Percentiles rank a stretch among this genome's conserved stretches.
phyloP scores from a whole-genome alignment of 2,113 vertebrate species.

The Pantherophis guttatus region DNA sequence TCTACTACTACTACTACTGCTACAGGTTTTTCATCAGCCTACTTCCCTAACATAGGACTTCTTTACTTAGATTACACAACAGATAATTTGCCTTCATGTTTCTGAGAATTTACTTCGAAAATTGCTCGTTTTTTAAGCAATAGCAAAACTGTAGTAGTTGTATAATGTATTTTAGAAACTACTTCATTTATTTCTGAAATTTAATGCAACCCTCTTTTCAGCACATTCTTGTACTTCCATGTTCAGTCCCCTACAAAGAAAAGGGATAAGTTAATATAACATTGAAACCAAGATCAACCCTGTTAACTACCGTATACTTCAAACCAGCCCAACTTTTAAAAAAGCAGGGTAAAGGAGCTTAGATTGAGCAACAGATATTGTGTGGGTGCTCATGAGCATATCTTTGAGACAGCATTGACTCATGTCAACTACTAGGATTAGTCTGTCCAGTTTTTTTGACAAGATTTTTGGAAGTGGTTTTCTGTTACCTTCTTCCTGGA shows the following conservation, averaged over 20 bases:
- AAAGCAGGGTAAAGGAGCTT: not conserved
- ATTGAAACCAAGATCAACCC: not conserved
- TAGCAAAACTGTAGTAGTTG: not conserved
- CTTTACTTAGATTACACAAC: not conserved
- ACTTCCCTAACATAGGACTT: not conserved
- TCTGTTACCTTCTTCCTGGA: not conserved
- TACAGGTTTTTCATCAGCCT: not conserved
- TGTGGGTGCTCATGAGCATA: not conserved
- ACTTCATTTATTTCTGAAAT: not conserved
- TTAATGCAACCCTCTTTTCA: too few species aligned
- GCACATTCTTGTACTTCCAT: not conserved
- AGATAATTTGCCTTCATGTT: not conserved
- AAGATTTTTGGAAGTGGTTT: not conserved
- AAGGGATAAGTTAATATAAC: not conserved
- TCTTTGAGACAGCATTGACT: not conserved
- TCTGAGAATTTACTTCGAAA: not conserved
- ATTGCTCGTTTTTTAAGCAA: not conserved
- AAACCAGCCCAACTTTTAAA: not conserved
- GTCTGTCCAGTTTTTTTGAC: not conserved
- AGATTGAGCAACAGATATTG: not conserved
- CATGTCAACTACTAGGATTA: not conserved
- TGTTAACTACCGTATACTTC: not conserved
- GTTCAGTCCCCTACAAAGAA: not conserved
- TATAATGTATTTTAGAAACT: not conserved
- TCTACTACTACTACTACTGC: not conserved